phyloP scores from a whole-genome alignment of 1,140 invertebrate species.

The Cyphomyrmex costatus region DNA sequence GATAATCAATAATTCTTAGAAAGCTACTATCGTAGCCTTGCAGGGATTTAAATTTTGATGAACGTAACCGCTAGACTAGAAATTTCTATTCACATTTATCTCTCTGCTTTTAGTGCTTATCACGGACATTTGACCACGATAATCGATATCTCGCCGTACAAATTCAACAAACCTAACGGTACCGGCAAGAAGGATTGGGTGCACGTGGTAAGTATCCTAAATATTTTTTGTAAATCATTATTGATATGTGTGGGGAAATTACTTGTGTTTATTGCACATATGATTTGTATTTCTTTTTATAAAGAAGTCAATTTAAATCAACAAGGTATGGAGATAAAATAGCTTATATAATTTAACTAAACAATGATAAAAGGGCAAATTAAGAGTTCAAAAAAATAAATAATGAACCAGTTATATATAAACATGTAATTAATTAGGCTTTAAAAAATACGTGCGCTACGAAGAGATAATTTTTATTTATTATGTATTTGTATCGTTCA shows the following conservation, averaged over 20 bases:
- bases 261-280: neutral
- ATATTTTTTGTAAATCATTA: neutral
- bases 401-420: too few species aligned
- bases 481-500: neutral
- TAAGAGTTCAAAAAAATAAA: too few species aligned
- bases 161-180: conserved; percentile 95
- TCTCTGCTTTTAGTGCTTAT: conserved; percentile 94
- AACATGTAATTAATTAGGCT: too few species aligned
- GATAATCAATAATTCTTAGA: conserved; percentile 25
- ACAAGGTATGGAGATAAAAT: neutral
- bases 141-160: conserved; percentile 99
- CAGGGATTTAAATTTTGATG: neutral
- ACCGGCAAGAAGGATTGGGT: conserved; percentile 95
- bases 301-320: neutral
- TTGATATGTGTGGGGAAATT: neutral
- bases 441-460: too few species aligned
- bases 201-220: conserved; percentile 92
- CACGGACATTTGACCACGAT: conserved; percentile 98
- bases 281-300: neutral
- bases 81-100: conserved; percentile 27
- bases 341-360: too few species aligned
- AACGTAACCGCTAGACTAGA: neutral
- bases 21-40: conserved; percentile 18
- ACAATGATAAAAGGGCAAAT: too few species aligned
- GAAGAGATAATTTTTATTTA: neutral